Base-by-base conservation (phyloP, 2,797 vertebrate species). In the Alosa sapidissima region DNA sequence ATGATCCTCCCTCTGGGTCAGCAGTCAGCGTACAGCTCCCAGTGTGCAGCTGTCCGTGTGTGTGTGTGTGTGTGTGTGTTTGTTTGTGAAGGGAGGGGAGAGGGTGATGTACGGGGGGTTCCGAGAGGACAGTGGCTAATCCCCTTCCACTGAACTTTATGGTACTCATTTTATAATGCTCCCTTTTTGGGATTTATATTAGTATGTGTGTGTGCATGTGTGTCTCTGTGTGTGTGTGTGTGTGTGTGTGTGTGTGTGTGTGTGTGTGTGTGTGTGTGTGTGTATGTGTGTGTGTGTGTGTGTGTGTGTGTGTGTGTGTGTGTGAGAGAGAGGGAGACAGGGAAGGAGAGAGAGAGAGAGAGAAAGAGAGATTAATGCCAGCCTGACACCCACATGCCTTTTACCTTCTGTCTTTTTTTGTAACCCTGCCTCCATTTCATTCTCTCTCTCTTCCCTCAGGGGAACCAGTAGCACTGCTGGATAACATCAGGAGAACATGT, bases 101-200 rank as follows among this genome's bases (percentile, higher is more conserved):
- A 72, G 28, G 28, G 65, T 55, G 84, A 81, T 82, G 78, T 85
- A 81, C 0, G 3, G 52, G 86, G 85, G 87, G 90, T 82, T 72
- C 81, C 9, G 86, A 5, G 86, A 90, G 89, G 89, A 89, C 87
- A 89, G 86, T 85, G 82, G 82, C 52, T 90, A 90, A 93, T 94
- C 90, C 89, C 19, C 51, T 41, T 81, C 87, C 87, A 83, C 84
- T 88, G 81, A 88, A 89, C 89, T 86, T 85, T 81, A 87, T 81
- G 9, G 52, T 82, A 82, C 84, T 89, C 52, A 85, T 89, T 88
- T 88, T 85, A 85, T 87, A 90, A 90, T 83, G 62, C 65, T 28
- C n/a, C n/a, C 33, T 81, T 81, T 87, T 52, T 75, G 36, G 36
- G 86, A 85, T 83, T 84, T 84, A n/a, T 68, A 19, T 68, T 36